Evolutionary conservation across 53 echinoderm and acorn worm species (phyloP).

Genomic region (Luidia sarsii): DNA sequence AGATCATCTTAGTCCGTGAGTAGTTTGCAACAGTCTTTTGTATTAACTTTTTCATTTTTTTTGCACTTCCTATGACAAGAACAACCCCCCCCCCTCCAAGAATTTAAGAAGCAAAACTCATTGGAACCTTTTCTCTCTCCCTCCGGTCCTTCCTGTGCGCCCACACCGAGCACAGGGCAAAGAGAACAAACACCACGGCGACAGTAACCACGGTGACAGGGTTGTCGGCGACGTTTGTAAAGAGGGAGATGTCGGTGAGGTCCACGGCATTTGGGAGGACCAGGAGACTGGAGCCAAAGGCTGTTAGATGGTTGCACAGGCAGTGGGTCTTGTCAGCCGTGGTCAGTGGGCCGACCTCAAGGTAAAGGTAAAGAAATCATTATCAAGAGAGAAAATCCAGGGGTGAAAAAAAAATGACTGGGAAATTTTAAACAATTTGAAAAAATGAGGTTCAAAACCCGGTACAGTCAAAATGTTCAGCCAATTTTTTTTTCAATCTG

Average conservation of each 20-base stretch:
- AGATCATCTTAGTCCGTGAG: too few relatives aligned
- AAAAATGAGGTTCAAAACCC: too few relatives aligned
- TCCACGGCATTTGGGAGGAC: slow-evolving; percentile 81
- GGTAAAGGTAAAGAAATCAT: too few relatives aligned
- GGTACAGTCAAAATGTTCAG: too few relatives aligned
- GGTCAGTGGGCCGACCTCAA: slow-evolving; percentile 80
- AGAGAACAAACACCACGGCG: slow-evolving; percentile 48
- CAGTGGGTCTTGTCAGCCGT: slow-evolving; percentile 70
- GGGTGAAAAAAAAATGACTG: background rate
- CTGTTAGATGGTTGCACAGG: slow-evolving; percentile 82
- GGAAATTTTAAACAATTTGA: slow-evolving; percentile 1
- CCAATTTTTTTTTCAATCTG: too few relatives aligned
- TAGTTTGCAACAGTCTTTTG: too few relatives aligned
- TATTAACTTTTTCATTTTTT: too few relatives aligned
- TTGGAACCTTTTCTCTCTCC: slow-evolving; percentile 65
- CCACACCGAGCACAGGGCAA: slow-evolving; percentile 66
- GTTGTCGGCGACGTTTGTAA: slow-evolving; percentile 72
- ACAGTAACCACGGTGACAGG: slow-evolving; percentile 70
- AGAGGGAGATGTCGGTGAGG: slow-evolving; percentile 69
- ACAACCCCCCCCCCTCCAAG: too few relatives aligned
- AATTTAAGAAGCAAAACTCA: too few relatives aligned
- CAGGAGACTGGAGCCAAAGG: slow-evolving; percentile 74
- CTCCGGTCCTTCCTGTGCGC: slow-evolving; percentile 68
- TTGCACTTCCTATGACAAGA: too few relatives aligned
- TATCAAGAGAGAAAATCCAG: too few relatives aligned